phyloP scores from a whole-genome alignment of 2,797 vertebrate species.

The Lithobates pipiens region DNA sequence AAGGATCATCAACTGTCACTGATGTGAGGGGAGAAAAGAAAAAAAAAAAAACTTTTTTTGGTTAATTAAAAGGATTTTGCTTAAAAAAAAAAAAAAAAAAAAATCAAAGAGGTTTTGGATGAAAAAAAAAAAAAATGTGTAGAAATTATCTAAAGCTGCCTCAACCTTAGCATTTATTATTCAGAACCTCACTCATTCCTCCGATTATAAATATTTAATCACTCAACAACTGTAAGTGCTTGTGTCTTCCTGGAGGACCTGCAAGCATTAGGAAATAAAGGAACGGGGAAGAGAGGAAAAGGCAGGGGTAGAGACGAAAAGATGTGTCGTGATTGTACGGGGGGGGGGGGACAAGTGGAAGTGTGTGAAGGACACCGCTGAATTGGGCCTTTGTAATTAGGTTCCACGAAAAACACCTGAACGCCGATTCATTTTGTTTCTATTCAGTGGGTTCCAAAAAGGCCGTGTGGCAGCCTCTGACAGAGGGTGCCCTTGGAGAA shows the following conservation, averaged over 20 bases:
- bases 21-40: slow-evolving; percentile 57
- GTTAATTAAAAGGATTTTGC: slow-evolving; percentile 75
- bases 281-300: slow-evolving; percentile 50
- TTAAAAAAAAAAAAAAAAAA: slow-evolving; percentile 68
- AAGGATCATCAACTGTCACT: slow-evolving; percentile 65
- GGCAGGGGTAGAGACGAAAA: slow-evolving; percentile 59
- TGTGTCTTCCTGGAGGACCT: slow-evolving; percentile 84
- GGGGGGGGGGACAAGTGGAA: slow-evolving; percentile 71
- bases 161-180: slow-evolving; percentile 86
- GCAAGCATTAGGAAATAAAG: slow-evolving; percentile 75
- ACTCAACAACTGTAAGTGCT: slow-evolving; percentile 86
- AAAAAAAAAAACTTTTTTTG: slow-evolving; percentile 57
- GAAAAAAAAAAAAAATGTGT: slow-evolving; percentile 79
- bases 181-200: slow-evolving; percentile 86
- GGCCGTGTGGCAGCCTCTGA: slow-evolving; percentile 67
- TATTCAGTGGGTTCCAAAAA: slow-evolving; percentile 73
- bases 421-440: slow-evolving; percentile 70
- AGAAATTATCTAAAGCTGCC: slow-evolving; percentile 87
- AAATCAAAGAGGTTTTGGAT: slow-evolving; percentile 73
- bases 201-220: slow-evolving; percentile 95
- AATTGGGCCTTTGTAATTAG: slow-evolving; percentile 73
- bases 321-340: slow-evolving; percentile 66
- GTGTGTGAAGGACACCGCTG: slow-evolving; percentile 72
- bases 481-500: slow-evolving; percentile 74
- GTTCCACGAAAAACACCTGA: slow-evolving; percentile 69